phyloP scores from a whole-genome alignment of 2,797 vertebrate species.

The Eulemur albifrons region DNA sequence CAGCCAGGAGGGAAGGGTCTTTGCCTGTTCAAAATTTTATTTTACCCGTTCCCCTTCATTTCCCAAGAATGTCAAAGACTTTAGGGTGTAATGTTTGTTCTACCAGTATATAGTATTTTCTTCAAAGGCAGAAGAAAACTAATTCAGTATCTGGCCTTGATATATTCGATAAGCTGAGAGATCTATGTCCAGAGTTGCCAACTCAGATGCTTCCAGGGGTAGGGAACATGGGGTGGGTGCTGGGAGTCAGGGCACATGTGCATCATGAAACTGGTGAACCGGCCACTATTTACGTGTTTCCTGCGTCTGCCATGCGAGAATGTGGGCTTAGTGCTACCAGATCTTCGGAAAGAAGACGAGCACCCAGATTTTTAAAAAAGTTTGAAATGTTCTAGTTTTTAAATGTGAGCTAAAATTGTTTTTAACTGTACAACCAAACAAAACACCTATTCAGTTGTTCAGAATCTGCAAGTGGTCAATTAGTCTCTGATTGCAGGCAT shows the following conservation, averaged over 20 bases:
- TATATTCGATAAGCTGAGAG: background rate
- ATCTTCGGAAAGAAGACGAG: background rate
- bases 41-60: slow-evolving; percentile 2
- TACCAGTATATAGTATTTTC: background rate
- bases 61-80: background rate
- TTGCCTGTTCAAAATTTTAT: background rate
- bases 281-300: background rate
- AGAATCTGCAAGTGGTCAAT: slow-evolving; percentile 50
- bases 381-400: background rate
- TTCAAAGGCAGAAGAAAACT: slow-evolving; percentile 1
- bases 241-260: background rate
- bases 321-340: background rate
- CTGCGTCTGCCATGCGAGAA: background rate
- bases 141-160: background rate
- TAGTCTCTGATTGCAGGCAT: slow-evolving; percentile 12
- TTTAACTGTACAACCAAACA: background rate
- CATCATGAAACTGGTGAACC: background rate
- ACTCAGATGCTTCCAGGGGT: background rate
- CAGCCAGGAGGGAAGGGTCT: background rate
- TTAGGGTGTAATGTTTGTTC: background rate
- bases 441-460: background rate
- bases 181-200: background rate
- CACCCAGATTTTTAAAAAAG: background rate
- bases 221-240: background rate
- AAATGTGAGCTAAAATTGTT: slow-evolving; percentile 28